Base-by-base conservation (phyloP, 2,888 invertebrate species). In the Hipparchia semele region DNA sequence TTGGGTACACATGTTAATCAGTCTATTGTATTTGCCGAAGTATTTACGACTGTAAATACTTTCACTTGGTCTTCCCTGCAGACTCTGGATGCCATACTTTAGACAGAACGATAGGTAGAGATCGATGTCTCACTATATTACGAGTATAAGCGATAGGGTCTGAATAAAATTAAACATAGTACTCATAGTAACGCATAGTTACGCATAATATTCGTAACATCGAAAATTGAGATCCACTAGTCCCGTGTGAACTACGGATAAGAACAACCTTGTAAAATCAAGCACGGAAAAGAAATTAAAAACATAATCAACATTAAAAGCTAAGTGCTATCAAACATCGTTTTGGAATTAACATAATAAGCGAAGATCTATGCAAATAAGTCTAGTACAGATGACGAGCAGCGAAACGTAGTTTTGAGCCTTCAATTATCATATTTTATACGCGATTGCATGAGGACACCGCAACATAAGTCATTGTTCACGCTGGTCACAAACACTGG, bases 391-490 rank as follows among this genome's bases (percentile, higher is more conserved):
- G 53, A 12, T 53, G 33, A 59, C 49, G 59, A 68, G 56, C 39
- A 51, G 58, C 79, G 77, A 82, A 83, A 82, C 85, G 83, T 86
- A 86, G 83, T 86, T 88, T 87, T 85, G 86, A 86, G 81, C 83
- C 82, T 84, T 86, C 89, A 90, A 91, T 91, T 91, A 92, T 91
- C 89, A 89, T 92, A 91, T 90, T 91, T 91, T 88, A 91, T 90
- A 87, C 81, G 87, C 89, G 86, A 88, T 89, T 89, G 90, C 89
- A 90, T 90, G 91, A 91, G 88, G 92, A 92, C 89, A 83, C 84
- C 82, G 87, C 86, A 84, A 85, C 85, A 87, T 89, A 88, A 87
- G 86, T 91, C 88, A 93, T 94, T 94, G 92, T 93, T 91, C 89
- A 92, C 89, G 87, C 91, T 89, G 91, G 90, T 91, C 93, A 90